These are phyloP conservation scores for Sturnus vulgaris DNA, from an alignment of 2,113 vertebrate species.

Conservation along the genomic window DNA sequence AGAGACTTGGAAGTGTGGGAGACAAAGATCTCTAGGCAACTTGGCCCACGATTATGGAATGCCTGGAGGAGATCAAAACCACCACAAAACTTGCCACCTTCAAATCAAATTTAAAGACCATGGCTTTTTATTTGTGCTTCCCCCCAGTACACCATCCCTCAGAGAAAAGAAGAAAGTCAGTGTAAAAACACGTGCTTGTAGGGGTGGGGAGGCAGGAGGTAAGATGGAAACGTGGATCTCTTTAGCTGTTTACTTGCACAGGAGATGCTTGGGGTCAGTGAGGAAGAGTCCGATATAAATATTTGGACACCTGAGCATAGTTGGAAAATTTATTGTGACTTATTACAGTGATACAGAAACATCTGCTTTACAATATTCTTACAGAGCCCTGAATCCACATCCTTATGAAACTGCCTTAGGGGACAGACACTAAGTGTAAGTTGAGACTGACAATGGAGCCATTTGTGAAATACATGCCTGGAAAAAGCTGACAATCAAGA, in stretches of 20 bases:
- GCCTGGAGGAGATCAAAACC: slow-evolving; percentile 65
- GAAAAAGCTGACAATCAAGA: background rate
- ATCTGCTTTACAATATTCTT: background rate
- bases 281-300: background rate
- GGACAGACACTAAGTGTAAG: background rate
- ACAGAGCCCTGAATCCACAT: background rate
- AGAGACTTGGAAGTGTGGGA: slow-evolving; percentile 62
- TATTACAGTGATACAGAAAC: background rate
- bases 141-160: slow-evolving; percentile 7
- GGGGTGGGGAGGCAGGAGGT: slow-evolving; percentile 38
- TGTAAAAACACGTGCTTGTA: slow-evolving; percentile 33
- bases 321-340: background rate
- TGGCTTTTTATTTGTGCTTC: slow-evolving; percentile 55
- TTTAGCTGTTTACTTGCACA: background rate
- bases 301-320: background rate
- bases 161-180: slow-evolving; percentile 47
- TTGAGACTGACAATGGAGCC: background rate
- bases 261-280: background rate
- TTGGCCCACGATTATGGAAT: slow-evolving; percentile 69
- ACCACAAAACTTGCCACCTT: slow-evolving; percentile 62
- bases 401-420: background rate
- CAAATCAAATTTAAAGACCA: slow-evolving; percentile 65
- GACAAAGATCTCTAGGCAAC: slow-evolving; percentile 70
- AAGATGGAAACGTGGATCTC: background rate
- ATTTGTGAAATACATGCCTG: background rate